These are phyloP conservation scores for Alfaro cultratus DNA, from an alignment of 2,797 vertebrate genomes.

Conservation along the genomic window DNA sequence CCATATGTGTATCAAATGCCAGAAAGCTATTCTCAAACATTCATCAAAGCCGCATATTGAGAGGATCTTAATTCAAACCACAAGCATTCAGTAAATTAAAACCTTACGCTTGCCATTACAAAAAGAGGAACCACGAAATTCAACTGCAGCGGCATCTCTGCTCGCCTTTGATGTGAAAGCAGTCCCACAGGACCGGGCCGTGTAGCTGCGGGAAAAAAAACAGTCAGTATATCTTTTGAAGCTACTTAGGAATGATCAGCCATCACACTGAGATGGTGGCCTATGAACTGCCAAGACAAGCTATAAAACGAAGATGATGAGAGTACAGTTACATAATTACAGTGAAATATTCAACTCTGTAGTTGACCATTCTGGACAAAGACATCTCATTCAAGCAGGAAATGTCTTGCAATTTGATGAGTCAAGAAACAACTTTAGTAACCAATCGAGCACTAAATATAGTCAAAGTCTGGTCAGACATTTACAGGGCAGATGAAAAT, in stretches of 20 bases:
- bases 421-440: conserved; percentile 23
- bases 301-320: conserved; percentile 49
- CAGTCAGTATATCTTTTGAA: conserved; percentile 7
- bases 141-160: conserved; percentile 71
- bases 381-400: conserved; percentile 26
- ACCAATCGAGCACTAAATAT: conserved; percentile 50
- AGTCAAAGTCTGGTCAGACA: conserved; percentile 46
- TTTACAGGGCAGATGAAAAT: conserved; percentile 42
- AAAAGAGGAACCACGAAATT: conserved; percentile 75
- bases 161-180: conserved; percentile 76
- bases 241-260: conserved; percentile 50
- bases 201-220: conserved; percentile 18
- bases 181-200: conserved; percentile 65
- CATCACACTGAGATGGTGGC: conserved; percentile 64
- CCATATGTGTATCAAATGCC: conserved; percentile 76
- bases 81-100: conserved; percentile 85
- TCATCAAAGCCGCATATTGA: conserved; percentile 82
- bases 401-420: conserved; percentile 14
- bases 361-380: conserved; percentile 15
- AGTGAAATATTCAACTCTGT: conserved; percentile 28
- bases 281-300: conserved; percentile 45
- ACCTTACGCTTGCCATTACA: conserved; percentile 76
- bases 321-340: conserved; percentile 33
- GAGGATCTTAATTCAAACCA: conserved; percentile 81
- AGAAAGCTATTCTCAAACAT: conserved; percentile 79